A percentile compares a stretch with the other conserved stretches of the same genome.
Evolutionary conservation across 2,113 vertebrate genomes (phyloP).

Genomic region (Pangasianodon gigas): DNA sequence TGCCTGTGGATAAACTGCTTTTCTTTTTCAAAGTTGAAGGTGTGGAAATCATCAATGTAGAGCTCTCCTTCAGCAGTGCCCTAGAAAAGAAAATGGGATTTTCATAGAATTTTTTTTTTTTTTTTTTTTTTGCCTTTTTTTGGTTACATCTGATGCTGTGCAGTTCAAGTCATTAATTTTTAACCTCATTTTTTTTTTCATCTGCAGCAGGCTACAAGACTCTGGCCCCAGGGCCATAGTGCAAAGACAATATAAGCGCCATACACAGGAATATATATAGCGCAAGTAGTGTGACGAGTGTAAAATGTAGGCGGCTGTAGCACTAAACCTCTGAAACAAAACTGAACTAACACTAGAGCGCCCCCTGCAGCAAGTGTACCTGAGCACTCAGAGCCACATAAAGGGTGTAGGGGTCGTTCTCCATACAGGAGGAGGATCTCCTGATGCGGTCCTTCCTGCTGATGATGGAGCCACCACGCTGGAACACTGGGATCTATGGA

Average conservation of each 20-base stretch:
- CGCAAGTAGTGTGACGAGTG: background rate
- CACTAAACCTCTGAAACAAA: background rate
- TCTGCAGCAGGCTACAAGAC: background rate
- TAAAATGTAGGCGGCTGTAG: background rate
- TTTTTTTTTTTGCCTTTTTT: no score
- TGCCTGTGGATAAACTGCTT: slow-evolving; percentile 78
- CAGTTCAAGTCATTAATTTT: background rate
- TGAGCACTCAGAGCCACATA: slow-evolving; percentile 80
- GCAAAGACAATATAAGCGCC: background rate
- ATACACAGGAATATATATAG: background rate
- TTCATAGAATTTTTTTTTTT: background rate
- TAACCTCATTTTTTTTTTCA: background rate
- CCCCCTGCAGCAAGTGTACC: slow-evolving; percentile 63
- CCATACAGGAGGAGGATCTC: slow-evolving; percentile 85
- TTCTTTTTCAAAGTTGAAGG: slow-evolving; percentile 78
- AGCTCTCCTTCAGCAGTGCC: slow-evolving; percentile 83
- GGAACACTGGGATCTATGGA: slow-evolving; percentile 84
- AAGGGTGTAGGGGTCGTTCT: slow-evolving; percentile 83
- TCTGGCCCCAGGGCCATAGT: background rate
- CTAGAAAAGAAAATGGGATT: slow-evolving; percentile 60
- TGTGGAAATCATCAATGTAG: slow-evolving; percentile 86
- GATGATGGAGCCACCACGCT: slow-evolving; percentile 86
- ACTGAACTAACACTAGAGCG: background rate
- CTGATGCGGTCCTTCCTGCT: slow-evolving; percentile 82
- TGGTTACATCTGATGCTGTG: background rate